Evolutionary conservation across 2,888 invertebrate species (phyloP).

Genomic region (Eupithecia dodoneata): DNA sequence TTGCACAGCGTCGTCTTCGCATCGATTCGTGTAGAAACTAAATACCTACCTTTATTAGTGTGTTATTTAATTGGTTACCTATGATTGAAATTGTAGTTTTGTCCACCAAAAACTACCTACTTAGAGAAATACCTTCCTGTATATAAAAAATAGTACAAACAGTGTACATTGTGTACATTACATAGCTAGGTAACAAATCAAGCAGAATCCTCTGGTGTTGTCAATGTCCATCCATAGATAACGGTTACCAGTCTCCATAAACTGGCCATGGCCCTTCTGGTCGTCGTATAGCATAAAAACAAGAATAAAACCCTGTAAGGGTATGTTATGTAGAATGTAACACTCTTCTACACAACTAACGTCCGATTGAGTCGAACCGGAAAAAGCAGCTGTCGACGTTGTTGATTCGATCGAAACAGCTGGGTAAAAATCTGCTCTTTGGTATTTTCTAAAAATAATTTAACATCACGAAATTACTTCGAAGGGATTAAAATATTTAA

Average conservation of each 20-base stretch:
- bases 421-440: constrained; percentile 13
- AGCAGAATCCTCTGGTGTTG: background rate
- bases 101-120: background rate
- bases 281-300: background rate
- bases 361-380: constrained; percentile 10
- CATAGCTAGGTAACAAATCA: background rate
- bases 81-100: too few relatives aligned
- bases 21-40: background rate
- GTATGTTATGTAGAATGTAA: background rate
- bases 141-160: background rate
- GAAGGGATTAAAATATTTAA: too few relatives aligned
- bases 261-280: background rate
- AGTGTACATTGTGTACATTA: background rate
- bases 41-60: too few relatives aligned
- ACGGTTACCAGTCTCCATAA: background rate
- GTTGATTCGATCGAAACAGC: constrained; percentile 16
- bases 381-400: constrained; percentile 21
- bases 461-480: background rate
- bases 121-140: background rate
- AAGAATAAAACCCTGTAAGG: background rate
- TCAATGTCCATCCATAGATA: background rate
- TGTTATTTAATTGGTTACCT: background rate
- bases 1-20: background rate
- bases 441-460: constrained; percentile 10
- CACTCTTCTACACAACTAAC: background rate